Evolutionary conservation across 1,140 invertebrate species (phyloP).

Genomic region (Eufriesea mexicana): DNA sequence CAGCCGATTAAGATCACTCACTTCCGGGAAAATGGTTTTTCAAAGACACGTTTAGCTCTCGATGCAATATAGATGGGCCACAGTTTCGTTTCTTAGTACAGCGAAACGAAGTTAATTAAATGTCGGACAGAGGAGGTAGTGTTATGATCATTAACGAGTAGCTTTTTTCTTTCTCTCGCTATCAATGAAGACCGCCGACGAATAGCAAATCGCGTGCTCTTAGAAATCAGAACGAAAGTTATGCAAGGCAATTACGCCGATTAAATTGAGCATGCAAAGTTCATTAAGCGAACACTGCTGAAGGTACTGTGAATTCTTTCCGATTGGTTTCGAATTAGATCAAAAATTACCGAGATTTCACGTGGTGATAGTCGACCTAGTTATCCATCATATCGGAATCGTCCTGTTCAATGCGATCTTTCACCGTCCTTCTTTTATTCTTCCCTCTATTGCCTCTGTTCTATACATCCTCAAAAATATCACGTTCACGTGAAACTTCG

Average conservation of each 20-base stretch:
- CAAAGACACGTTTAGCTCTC: neutral
- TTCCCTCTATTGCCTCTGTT: too few species aligned
- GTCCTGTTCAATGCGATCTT: neutral
- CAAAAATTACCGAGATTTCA: neutral
- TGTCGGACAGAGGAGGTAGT: constrained; percentile 39
- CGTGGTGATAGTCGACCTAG: neutral
- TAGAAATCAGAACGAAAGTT: constrained; percentile 2
- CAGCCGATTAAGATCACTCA: neutral
- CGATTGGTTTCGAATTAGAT: neutral
- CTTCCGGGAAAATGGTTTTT: neutral
- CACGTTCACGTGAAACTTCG: too few species aligned
- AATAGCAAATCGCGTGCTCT: neutral
- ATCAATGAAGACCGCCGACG: constrained; percentile 1
- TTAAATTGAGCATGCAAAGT: constrained; percentile 16
- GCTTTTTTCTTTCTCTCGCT: constrained; percentile 6
- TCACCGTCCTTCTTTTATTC: neutral
- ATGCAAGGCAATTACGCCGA: constrained; percentile 20
- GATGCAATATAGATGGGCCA: neutral
- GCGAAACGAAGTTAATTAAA: constrained; percentile 32
- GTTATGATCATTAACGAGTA: constrained; percentile 35
- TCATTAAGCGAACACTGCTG: neutral
- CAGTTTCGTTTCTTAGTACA: neutral
- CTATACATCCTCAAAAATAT: neutral
- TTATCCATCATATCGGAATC: neutral
- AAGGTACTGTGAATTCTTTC: neutral